Evolutionary conservation across 1,140 invertebrate genomes (phyloP), one percentile per base, ranked within the genome.

Genomic region (Tetramorium alpestre): DNA sequence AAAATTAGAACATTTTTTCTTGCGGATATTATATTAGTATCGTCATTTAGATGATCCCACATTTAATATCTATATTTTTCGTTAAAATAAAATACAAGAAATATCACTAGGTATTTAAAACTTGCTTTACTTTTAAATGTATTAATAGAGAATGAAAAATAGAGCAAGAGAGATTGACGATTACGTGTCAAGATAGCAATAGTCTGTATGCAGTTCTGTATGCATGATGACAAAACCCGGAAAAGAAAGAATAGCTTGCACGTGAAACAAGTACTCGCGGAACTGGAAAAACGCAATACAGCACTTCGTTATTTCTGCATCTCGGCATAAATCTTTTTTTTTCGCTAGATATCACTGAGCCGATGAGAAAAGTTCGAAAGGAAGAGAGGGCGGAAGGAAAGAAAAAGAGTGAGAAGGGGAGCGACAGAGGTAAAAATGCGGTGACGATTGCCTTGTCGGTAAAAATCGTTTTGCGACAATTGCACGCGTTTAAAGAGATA

Each of bases 211-310:
- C 33, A 28, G 18, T 16, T 10, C 6, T 72, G 11, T 25, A 41
- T 72, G 3, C 44, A 28, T 18, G 22, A 3, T 47, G n/a, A 69
- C 2, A 6, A 56, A 82, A 72, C 4, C 25, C 7, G 62, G 18
- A 10, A 13, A 58, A 54, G 41, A 67, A 67, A 44, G 16, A 49
- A 49, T 28, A 25, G 33, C 33, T 67, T 44, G 33, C 49, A 44
- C 11, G 33, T 41, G 38, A 80, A 76, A 86, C 78, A 80, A 86
- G 41, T 56, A 69, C 25, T 56, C 33, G 47, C 22, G 3, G 10
- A 67, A 44, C 62, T 65, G 62, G 84, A 80, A 86, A 78, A 86
- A 80, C 62, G 76, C 75, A 69, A 69, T 38, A 80, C 49, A 7
- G 47, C 13, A 62, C 51, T 80, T 86, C 62, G 84, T 86, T 80